Conservation (phyloP, 1,140 invertebrate genomes). For the Limonius californicus region DNA sequence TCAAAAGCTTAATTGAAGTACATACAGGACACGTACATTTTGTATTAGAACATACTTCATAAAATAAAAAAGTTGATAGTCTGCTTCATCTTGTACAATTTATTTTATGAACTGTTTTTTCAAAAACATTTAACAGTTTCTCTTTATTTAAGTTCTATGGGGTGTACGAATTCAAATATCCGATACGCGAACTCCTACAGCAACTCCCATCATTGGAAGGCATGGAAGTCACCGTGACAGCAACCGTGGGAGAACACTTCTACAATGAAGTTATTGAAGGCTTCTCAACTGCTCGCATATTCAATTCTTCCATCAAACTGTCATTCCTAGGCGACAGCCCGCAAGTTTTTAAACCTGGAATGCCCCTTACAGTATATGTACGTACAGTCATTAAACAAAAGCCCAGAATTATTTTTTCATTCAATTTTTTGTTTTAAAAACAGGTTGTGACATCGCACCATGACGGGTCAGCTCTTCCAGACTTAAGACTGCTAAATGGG, state of each 20-base stretch:
- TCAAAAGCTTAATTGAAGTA: background rate
- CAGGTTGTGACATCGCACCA: slow-evolving; percentile 73
- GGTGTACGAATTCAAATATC: slow-evolving; percentile 78
- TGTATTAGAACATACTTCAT: too few relatives aligned
- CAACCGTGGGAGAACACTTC: slow-evolving; percentile 85
- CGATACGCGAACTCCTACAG: slow-evolving; percentile 71
- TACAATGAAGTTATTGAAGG: slow-evolving; percentile 83
- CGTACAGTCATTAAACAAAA: slow-evolving; percentile 46
- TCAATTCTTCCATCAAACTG: slow-evolving; percentile 75
- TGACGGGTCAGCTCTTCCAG: slow-evolving; percentile 67
- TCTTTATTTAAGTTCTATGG: slow-evolving; percentile 75
- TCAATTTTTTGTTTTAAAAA: slow-evolving; percentile 23
- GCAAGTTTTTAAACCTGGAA: slow-evolving; percentile 90
- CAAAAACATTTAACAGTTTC: background rate
- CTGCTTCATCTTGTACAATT: too few relatives aligned
- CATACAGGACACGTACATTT: background rate
- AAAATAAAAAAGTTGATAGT: too few relatives aligned
- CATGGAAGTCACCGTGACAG: slow-evolving; percentile 82
- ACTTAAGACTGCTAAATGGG: slow-evolving; percentile 53
- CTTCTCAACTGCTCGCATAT: slow-evolving; percentile 81
- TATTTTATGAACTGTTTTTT: too few relatives aligned
- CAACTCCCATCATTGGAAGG: slow-evolving; percentile 66
- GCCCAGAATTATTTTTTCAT: too few relatives aligned
- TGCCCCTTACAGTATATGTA: slow-evolving; percentile 79
- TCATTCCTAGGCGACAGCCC: slow-evolving; percentile 84